Evolutionary conservation across 2,888 invertebrate species (phyloP), one percentile per base, ranked within the genome.

Genomic region (Sarcophaga carnaria): DNA sequence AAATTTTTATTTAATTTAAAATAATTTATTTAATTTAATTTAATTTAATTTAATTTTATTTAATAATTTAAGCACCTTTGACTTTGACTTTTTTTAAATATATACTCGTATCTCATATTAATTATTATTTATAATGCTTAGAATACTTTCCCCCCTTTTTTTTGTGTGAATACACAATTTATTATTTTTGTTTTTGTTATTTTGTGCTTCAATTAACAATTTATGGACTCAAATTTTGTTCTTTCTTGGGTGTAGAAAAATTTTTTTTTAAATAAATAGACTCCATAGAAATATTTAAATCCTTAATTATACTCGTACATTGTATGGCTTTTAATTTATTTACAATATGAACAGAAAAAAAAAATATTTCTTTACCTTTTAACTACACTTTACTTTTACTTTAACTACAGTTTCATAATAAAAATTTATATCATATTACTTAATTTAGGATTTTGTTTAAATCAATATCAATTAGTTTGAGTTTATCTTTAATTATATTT

Each of bases 131-230:
- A 49, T 2, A 14, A 5, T 22, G 3, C 25, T 49, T 17, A 70
- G 69, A 78, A 78, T 62, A 78, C 76, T 77, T 67, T 49, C 27
- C 66, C 76, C 37, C 2, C 17, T 12, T 12, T 12, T 17, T 54
- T 17, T 4, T 5, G 5, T 54, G 12, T 5, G 5, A 14, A 54
- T 54, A 17, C 12, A 54, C 54, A 54, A 54, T 54, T 14, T 54
- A 54, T 54, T 54, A 4, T 17, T 54, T 1, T 37, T 37, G 10
- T 37, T 37, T 10, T 37, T 37, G 37, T 37, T 37, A 37, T 37
- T 10, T 37, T 37, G 37, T 37, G 37, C 37, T 37, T 37, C 37
- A 12, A 54, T 54, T 54, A 54, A 54, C 12, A 54, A 54, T 54
- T 54, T 54, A 54, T 14, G 17, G 4, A 12, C 54, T 54, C 4